These are phyloP conservation scores for Porphyrio hochstetteri DNA, from an alignment of 2,113 vertebrate species.

Conservation along the genomic window DNA sequence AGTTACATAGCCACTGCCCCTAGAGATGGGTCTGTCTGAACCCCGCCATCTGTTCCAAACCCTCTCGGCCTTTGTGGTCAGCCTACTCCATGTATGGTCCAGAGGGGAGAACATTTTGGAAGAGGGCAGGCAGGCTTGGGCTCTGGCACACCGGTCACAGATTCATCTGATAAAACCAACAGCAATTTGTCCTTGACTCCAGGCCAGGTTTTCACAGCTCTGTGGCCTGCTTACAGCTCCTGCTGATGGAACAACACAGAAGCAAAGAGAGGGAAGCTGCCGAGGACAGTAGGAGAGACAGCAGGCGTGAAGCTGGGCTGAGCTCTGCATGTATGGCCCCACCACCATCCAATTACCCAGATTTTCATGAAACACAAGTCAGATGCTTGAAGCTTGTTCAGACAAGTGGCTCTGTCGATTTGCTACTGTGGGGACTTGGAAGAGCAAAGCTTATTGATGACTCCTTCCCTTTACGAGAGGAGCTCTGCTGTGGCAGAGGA, in stretches of 20 bases:
- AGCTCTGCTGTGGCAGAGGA: background rate
- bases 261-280: background rate
- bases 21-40: background rate
- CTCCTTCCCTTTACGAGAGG: background rate
- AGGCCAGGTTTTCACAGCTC: background rate
- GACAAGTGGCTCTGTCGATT: background rate
- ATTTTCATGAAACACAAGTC: background rate
- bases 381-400: background rate
- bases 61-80: background rate
- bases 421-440: background rate
- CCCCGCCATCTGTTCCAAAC: background rate
- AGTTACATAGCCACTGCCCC: background rate
- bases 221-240: background rate
- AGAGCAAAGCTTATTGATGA: background rate
- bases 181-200: background rate
- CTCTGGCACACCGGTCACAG: background rate
- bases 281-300: background rate
- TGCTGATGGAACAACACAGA: background rate
- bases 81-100: accelerated
- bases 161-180: background rate
- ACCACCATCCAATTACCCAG: background rate
- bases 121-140: background rate
- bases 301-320: background rate
- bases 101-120: background rate
- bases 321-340: background rate